These are phyloP conservation scores for Cyrtorhinus lividipennis DNA, from an alignment of 1,140 invertebrate species.

Conservation along the genomic window DNA sequence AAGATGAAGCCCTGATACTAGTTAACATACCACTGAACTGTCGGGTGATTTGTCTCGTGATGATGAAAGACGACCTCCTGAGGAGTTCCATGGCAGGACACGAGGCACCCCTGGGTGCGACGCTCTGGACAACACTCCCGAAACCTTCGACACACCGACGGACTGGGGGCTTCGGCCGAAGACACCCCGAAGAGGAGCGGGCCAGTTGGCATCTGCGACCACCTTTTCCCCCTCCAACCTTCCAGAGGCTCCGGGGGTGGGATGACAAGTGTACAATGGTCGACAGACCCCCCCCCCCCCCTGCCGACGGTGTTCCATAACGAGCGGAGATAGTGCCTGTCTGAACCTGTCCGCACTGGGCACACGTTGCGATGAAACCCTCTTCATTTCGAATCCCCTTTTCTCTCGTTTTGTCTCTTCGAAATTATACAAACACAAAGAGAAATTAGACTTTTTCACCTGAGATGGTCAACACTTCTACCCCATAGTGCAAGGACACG, in stretches of 20 bases:
- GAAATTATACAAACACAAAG: too few species aligned
- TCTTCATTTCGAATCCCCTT: neutral
- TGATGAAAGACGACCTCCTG: slow-evolving; percentile 1
- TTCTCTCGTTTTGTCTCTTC: neutral
- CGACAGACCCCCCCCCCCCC: neutral
- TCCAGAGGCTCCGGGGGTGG: neutral
- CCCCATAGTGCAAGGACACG: neutral
- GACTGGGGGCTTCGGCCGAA: neutral
- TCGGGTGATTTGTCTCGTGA: neutral
- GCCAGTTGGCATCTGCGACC: neutral
- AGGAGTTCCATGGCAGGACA: neutral
- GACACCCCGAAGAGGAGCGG: neutral
- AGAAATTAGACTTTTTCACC: too few species aligned
- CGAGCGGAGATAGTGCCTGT: neutral
- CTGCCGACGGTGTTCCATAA: neutral
- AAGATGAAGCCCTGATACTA: too few species aligned
- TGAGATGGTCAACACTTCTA: neutral
- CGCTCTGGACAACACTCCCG: neutral
- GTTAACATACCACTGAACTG: neutral
- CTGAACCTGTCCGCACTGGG: neutral
- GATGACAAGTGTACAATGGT: neutral
- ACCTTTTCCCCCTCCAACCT: neutral
- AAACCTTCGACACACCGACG: neutral
- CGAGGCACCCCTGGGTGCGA: neutral
- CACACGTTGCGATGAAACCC: neutral